Conservation (phyloP, 2,113 vertebrate species). For the Cromileptes altivelis region DNA sequence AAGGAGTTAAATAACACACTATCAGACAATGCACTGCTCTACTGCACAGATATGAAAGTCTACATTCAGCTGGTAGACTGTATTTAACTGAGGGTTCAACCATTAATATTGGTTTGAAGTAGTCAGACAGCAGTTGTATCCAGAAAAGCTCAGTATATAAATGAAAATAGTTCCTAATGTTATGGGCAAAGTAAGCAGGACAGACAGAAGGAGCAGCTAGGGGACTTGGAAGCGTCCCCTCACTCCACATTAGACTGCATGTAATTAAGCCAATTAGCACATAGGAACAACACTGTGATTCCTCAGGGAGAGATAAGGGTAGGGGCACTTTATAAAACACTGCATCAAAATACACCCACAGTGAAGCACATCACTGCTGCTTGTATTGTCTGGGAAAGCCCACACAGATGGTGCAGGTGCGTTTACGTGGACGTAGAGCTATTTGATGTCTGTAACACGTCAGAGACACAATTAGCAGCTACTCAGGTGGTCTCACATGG, state of each 20-base stretch:
- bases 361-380: conserved; percentile 24
- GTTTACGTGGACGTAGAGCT: conserved; percentile 13
- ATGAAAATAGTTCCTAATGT: conserved; percentile 1
- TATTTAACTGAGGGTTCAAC: neutral
- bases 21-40: neutral
- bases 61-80: neutral
- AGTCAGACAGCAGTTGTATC: neutral
- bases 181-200: conserved; percentile 3
- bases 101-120: neutral
- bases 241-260: conserved; percentile 39
- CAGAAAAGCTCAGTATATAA: neutral
- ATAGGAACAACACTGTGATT: conserved; percentile 42
- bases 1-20: neutral
- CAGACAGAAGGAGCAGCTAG: conserved; percentile 24
- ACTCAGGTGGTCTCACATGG: neutral
- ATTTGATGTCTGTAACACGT: conserved; percentile 44
- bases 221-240: conserved; percentile 48
- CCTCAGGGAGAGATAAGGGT: conserved; percentile 40
- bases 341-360: conserved; percentile 50
- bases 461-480: conserved; percentile 57
- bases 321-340: conserved; percentile 48
- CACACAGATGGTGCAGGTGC: conserved; percentile 64
- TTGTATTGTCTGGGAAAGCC: conserved; percentile 46
- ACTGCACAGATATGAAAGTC: neutral
- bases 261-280: conserved; percentile 74